These are phyloP conservation scores for Dynastes tityus DNA, from an alignment of 2,888 invertebrate genomes.

Conservation along the genomic window DNA sequence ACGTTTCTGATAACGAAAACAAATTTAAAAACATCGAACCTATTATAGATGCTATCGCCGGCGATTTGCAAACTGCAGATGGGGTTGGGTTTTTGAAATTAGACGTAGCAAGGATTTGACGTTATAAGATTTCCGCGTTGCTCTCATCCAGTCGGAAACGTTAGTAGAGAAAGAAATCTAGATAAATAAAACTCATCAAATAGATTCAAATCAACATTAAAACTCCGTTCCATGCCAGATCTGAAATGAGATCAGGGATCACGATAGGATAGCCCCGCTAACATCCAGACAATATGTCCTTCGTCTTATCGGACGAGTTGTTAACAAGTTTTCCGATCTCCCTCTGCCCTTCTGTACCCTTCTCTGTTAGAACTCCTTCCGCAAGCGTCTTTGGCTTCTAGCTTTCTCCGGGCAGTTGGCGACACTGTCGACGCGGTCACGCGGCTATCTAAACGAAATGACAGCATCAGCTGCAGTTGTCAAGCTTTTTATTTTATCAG, in stretches of 20 bases:
- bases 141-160: not conserved
- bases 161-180: slow-evolving; percentile 61
- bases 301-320: slow-evolving; percentile 67
- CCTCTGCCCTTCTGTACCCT: slow-evolving; percentile 49
- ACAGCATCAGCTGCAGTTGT: slow-evolving; percentile 64
- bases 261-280: slow-evolving; percentile 66
- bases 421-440: slow-evolving; percentile 49
- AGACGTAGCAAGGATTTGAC: slow-evolving; percentile 51
- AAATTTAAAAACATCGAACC: slow-evolving; percentile 66
- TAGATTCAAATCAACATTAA: slow-evolving; percentile 71
- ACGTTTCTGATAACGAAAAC: slow-evolving; percentile 60
- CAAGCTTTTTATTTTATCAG: slow-evolving; percentile 67
- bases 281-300: slow-evolving; percentile 70
- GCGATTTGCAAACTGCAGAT: slow-evolving; percentile 22
- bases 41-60: slow-evolving; percentile 64
- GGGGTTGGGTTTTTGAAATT: slow-evolving; percentile 63
- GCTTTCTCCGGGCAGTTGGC: slow-evolving; percentile 22
- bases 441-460: slow-evolving; percentile 55
- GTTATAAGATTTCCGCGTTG: slow-evolving; percentile 12
- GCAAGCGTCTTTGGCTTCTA: slow-evolving; percentile 6
- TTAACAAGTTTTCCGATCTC: slow-evolving; percentile 68
- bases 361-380: not conserved
- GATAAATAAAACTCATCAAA: slow-evolving; percentile 71
- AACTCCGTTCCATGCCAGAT: slow-evolving; percentile 66
- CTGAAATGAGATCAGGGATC: slow-evolving; percentile 68